A percentile compares a stretch with the other conserved stretches of the same genome.
These are phyloP conservation scores for Drosophila navojoa DNA, from an alignment of 1,140 invertebrate species.

Conservation along the genomic window DNA sequence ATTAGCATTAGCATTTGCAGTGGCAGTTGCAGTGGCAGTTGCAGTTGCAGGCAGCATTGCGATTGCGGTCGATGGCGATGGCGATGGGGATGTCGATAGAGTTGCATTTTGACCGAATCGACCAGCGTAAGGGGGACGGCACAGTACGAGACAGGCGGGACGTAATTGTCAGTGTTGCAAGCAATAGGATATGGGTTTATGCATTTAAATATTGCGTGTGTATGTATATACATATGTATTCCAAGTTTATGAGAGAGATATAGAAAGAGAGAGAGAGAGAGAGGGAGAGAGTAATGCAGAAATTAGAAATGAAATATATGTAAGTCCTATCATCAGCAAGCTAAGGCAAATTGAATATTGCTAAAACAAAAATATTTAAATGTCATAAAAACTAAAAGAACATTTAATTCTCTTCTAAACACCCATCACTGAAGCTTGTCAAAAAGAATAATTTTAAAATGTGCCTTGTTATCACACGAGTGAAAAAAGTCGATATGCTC, in stretches of 20 bases:
- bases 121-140: slow-evolving; percentile 35
- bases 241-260: not conserved
- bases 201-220: not conserved
- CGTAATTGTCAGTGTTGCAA: slow-evolving; percentile 14
- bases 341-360: not conserved
- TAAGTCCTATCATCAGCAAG: slow-evolving; percentile 32
- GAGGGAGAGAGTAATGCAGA: slow-evolving; percentile 7
- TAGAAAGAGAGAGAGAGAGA: not conserved
- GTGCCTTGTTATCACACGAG: not conserved
- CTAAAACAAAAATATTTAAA: not conserved
- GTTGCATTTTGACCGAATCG: slow-evolving; percentile 21
- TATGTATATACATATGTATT: not conserved
- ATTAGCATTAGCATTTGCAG: slow-evolving; percentile 37
- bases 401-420: slow-evolving; percentile 31
- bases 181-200: slow-evolving; percentile 21
- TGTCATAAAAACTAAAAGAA: slow-evolving; percentile 18
- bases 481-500: not conserved
- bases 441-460: slow-evolving; percentile 1
- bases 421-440: not conserved
- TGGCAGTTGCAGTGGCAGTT: slow-evolving; percentile 23
- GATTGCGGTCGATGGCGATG: slow-evolving; percentile 18
- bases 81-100: slow-evolving; percentile 28
- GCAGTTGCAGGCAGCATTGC: slow-evolving; percentile 16
- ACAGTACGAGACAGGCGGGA: slow-evolving; percentile 22
- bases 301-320: slow-evolving; percentile 47